Evolutionary conservation across 2,113 vertebrate genomes (phyloP).

Genomic region (Melanocharis versteri): DNA sequence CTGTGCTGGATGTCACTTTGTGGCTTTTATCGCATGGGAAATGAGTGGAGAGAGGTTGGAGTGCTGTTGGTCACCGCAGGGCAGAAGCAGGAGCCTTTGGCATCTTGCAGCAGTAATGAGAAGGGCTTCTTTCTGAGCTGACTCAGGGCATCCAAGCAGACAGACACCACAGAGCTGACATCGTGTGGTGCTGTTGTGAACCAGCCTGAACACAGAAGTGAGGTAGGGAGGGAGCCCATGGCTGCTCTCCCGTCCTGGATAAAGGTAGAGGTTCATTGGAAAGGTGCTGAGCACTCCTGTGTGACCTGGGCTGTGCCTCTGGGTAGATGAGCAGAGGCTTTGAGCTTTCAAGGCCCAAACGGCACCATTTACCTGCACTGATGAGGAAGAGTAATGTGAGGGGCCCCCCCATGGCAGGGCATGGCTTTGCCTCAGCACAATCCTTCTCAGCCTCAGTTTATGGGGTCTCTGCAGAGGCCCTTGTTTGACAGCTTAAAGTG

Average conservation of each 20-base stretch:
- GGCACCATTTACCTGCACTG: not conserved
- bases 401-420: not conserved
- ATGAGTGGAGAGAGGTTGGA: not conserved
- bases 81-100: not conserved
- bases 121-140: not conserved
- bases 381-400: not conserved
- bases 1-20: not conserved
- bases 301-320: not conserved
- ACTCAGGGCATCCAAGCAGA: not conserved
- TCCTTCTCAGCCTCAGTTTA: not conserved
- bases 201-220: not conserved
- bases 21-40: not conserved
- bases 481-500: not conserved
- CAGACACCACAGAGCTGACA: not conserved
- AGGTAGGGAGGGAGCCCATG: not conserved
- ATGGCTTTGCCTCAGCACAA: not conserved
- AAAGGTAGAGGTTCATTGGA: fast-evolving
- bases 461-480: not conserved
- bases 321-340: not conserved
- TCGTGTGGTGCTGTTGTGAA: not conserved
- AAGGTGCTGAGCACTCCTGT: not conserved
- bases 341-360: not conserved
- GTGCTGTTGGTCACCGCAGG: not conserved
- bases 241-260: not conserved
- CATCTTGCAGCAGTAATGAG: not conserved